Percentiles rank a stretch among this genome's conserved stretches.
Evolutionary conservation across 2,113 vertebrate species (phyloP).

Genomic region (Alligator mississippiensis): DNA sequence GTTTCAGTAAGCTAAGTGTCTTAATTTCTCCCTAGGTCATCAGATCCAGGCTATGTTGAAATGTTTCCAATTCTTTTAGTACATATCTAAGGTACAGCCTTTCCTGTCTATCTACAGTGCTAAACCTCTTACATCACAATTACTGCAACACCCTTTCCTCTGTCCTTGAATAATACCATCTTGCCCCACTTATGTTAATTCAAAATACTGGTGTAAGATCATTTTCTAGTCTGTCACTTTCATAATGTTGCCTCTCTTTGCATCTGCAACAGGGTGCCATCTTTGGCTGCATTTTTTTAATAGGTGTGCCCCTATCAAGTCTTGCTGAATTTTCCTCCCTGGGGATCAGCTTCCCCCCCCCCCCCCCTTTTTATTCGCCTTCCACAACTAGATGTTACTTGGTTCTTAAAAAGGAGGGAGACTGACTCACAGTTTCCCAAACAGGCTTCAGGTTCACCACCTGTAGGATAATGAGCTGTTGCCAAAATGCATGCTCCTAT

Average conservation of each 20-base stretch:
- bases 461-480: too few relatives aligned
- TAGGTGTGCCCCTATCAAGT: too few relatives aligned
- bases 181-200: slow-evolving; percentile 49
- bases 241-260: slow-evolving; percentile 15
- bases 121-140: slow-evolving; percentile 38
- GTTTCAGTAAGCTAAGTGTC: neutral
- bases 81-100: neutral
- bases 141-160: slow-evolving; percentile 45
- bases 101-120: slow-evolving; percentile 29
- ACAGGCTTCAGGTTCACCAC: too few relatives aligned
- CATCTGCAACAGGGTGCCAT: neutral
- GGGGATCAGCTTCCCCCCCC: too few relatives aligned
- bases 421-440: too few relatives aligned
- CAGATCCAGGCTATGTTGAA: slow-evolving; percentile 6
- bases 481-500: too few relatives aligned
- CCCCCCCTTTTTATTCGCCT: too few relatives aligned
- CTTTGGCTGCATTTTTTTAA: slow-evolving; percentile 7
- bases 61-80: neutral
- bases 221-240: slow-evolving; percentile 43
- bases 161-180: slow-evolving; percentile 56
- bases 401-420: too few relatives aligned
- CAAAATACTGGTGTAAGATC: slow-evolving; percentile 1
- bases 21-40: neutral
- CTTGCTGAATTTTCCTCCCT: too few relatives aligned
- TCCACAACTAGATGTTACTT: too few relatives aligned